These are phyloP conservation scores for Otis tarda DNA, from an alignment of 2,113 vertebrate species.

Conservation along the genomic window DNA sequence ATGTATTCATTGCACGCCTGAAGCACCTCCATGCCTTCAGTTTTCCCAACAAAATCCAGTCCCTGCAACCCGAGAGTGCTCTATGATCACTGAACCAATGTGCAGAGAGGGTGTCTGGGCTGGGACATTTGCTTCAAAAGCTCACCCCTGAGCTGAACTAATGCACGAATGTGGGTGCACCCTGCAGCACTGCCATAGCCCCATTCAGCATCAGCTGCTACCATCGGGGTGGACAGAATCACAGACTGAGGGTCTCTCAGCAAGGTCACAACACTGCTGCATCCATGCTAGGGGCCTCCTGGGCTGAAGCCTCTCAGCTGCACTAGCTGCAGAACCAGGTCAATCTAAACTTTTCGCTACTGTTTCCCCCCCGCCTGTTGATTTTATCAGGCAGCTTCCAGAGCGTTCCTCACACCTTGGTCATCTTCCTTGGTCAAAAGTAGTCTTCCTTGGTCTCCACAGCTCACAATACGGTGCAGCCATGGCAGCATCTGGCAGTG, in stretches of 20 bases:
- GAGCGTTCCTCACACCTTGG: background rate
- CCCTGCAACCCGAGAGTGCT: background rate
- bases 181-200: background rate
- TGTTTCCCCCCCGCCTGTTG: background rate
- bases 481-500: background rate
- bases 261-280: background rate
- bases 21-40: background rate
- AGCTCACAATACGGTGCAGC: background rate
- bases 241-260: fast-evolving
- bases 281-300: background rate
- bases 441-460: background rate
- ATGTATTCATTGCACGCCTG: background rate
- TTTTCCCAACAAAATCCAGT: background rate
- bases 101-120: background rate
- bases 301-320: background rate
- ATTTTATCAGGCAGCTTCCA: background rate
- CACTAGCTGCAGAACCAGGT: background rate
- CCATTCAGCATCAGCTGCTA: background rate
- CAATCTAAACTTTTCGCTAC: background rate
- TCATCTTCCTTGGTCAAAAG: background rate
- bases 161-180: background rate
- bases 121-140: background rate
- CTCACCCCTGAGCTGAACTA: background rate
- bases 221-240: fast-evolving
- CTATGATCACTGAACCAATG: background rate